Conservation (phyloP, 2,888 invertebrate species). For the Serripes groenlandicus region DNA sequence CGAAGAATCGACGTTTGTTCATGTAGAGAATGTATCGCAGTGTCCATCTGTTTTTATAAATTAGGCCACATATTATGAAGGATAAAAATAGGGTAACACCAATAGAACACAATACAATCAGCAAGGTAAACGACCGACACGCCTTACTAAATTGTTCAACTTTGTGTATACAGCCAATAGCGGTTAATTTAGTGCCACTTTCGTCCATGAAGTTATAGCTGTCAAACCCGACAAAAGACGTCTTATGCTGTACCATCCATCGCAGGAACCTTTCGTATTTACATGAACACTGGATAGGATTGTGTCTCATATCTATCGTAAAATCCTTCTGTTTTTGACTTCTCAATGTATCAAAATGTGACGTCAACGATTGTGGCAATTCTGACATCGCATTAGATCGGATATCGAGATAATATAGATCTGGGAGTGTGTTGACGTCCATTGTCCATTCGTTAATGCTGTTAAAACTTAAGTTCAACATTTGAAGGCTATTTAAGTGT, state of each 20-base stretch:
- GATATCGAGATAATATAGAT: not conserved
- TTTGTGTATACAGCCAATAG: not conserved
- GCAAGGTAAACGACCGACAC: not conserved
- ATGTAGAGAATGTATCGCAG: constrained; percentile 53
- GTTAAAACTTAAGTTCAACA: constrained; percentile 42
- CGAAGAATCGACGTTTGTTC: constrained; percentile 7
- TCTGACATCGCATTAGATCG: not conserved
- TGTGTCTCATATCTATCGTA: constrained; percentile 35
- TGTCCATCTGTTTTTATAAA: constrained; percentile 62
- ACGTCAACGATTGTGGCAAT: not conserved
- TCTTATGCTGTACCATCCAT: constrained; percentile 34
- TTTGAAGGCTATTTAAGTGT: not conserved
- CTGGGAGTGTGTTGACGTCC: not conserved
- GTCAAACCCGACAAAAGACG: constrained; percentile 11
- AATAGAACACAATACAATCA: not conserved
- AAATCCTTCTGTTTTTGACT: not conserved
- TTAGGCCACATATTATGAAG: constrained; percentile 36
- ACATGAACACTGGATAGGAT: constrained; percentile 31
- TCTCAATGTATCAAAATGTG: not conserved
- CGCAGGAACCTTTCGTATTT: constrained; percentile 20
- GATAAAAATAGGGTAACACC: constrained; percentile 23
- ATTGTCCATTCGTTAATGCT: constrained; percentile 21
- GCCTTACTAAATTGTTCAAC: not conserved
- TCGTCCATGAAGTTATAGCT: not conserved
- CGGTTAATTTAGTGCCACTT: not conserved